Conservation (phyloP, 2,888 invertebrate species). For the Rhamphomyia laevipes region DNA sequence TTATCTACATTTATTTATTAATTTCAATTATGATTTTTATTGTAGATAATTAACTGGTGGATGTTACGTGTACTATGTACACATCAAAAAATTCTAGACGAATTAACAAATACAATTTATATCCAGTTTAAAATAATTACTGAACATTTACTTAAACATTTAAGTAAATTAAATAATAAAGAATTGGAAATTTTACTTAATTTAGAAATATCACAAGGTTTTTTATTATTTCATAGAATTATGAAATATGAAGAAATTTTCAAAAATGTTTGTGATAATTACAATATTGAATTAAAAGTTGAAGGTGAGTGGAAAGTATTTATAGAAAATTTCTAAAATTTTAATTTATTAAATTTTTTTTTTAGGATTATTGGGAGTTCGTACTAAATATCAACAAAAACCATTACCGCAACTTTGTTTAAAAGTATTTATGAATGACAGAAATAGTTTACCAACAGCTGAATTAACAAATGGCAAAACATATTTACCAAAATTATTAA, state of each 20-base stretch:
- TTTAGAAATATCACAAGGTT: conserved; percentile 51
- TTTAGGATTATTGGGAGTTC: conserved; percentile 56
- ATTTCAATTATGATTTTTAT: neutral
- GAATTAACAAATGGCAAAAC: conserved; percentile 40
- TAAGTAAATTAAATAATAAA: conserved; percentile 27
- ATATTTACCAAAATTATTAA: conserved; percentile 51
- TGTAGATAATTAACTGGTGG: conserved; percentile 46
- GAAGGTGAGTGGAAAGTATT: conserved; percentile 40
- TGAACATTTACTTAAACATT: conserved; percentile 19
- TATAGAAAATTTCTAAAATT: neutral
- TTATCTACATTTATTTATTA: neutral
- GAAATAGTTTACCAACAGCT: conserved; percentile 37
- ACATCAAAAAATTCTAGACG: conserved; percentile 68
- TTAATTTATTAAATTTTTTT: neutral
- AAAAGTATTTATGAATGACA: conserved; percentile 43
- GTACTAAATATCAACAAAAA: conserved; percentile 79
- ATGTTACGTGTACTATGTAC: conserved; percentile 55
- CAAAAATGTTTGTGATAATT: conserved; percentile 46
- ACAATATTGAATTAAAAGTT: conserved; percentile 57
- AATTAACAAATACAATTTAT: conserved; percentile 56
- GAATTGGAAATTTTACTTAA: conserved; percentile 39
- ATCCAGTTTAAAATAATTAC: conserved; percentile 27
- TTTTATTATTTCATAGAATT: conserved; percentile 61
- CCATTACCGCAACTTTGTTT: conserved; percentile 73
- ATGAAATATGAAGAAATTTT: conserved; percentile 58